Evolutionary conservation across 2,113 vertebrate species (phyloP).

Genomic region (Thalassarche chlororhynchos): DNA sequence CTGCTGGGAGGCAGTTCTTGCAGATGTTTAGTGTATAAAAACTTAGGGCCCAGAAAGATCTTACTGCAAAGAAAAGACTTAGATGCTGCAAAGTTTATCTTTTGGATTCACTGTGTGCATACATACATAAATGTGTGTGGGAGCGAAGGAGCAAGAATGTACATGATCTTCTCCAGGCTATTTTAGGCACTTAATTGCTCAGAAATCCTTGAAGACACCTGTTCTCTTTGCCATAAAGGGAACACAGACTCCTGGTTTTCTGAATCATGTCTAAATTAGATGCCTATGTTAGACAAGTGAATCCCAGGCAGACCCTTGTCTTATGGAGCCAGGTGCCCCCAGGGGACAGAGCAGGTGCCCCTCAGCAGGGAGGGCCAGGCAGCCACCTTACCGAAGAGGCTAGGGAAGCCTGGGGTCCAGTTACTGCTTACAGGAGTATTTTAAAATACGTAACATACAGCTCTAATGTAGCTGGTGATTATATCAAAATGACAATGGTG

Average conservation of each 20-base stretch:
- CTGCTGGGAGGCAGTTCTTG: background rate
- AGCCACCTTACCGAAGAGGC: background rate
- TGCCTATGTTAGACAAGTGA: background rate
- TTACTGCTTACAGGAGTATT: background rate
- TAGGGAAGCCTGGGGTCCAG: background rate
- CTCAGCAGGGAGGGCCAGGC: background rate
- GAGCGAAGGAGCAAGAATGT: background rate
- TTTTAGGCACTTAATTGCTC: background rate
- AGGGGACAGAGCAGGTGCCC: background rate
- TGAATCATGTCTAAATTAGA: background rate
- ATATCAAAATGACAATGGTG: fast-evolving
- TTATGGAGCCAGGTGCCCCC: background rate
- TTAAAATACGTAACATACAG: fast-evolving
- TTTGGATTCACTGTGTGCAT: background rate
- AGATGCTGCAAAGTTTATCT: background rate
- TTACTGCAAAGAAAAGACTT: background rate
- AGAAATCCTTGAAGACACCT: background rate
- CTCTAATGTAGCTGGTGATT: background rate
- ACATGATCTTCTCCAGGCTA: background rate
- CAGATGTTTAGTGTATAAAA: background rate
- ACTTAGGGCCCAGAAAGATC: background rate
- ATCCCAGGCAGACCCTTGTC: background rate
- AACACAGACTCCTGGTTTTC: background rate
- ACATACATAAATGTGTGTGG: background rate
- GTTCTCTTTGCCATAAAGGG: background rate